Evolutionary conservation across 2,113 vertebrate genomes (phyloP).

Genomic region (Platichthys flesus): DNA sequence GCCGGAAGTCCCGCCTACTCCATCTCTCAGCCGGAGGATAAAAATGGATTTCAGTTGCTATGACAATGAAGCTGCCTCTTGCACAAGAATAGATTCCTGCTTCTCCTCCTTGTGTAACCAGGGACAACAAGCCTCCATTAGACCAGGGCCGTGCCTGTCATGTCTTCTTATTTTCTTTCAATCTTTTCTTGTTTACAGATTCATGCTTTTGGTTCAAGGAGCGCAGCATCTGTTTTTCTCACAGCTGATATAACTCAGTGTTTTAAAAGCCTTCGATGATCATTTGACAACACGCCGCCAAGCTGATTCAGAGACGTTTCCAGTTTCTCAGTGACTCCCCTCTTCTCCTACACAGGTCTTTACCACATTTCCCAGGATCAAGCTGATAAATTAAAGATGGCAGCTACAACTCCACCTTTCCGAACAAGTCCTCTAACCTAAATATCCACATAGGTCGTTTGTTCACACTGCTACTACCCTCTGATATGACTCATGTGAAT

Average conservation of each 20-base stretch:
- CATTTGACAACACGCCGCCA: background rate
- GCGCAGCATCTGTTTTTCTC: background rate
- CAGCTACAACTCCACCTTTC: background rate
- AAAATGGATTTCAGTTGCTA: slow-evolving; percentile 72
- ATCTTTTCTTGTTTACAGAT: background rate
- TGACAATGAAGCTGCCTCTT: slow-evolving; percentile 60
- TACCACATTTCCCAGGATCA: background rate
- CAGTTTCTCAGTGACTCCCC: background rate
- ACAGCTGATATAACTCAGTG: background rate
- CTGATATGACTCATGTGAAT: background rate
- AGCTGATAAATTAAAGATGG: background rate
- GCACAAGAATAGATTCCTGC: slow-evolving; percentile 62
- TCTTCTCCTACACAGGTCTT: background rate
- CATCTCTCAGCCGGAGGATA: slow-evolving; percentile 39
- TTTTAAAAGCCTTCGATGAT: background rate
- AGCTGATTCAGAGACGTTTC: background rate
- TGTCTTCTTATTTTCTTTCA: background rate
- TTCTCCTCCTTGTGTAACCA: slow-evolving; percentile 52
- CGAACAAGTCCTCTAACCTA: background rate
- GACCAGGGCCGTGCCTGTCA: slow-evolving; percentile 30
- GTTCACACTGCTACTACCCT: background rate
- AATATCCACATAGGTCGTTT: background rate
- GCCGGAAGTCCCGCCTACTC: slow-evolving; percentile 59
- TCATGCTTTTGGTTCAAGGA: slow-evolving; percentile 1
- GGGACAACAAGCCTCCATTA: slow-evolving; percentile 53